A percentile compares a stretch with the other conserved stretches of the same genome.
Evolutionary conservation across 2,888 invertebrate species (phyloP).

Genomic region (Andrena camellia): DNA sequence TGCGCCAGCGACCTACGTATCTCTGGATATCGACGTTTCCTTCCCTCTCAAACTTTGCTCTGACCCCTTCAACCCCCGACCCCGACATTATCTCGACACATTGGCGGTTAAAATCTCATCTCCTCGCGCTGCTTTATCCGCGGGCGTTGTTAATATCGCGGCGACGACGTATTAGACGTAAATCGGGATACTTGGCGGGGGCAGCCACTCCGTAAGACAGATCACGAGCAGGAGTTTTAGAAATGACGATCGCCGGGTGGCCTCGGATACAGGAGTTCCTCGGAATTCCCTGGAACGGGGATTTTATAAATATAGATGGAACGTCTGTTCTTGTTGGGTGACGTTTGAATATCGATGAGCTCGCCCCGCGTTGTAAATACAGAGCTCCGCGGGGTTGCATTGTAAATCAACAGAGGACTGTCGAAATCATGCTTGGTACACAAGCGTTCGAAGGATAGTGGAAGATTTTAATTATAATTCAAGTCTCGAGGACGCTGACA

Average conservation of each 20-base stretch:
- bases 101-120: conserved; percentile 39
- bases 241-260: neutral
- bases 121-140: conserved; percentile 28
- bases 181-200: conserved; percentile 5
- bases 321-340: conserved; percentile 10
- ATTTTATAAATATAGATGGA: conserved; percentile 6
- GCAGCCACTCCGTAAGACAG: neutral
- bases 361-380: neutral
- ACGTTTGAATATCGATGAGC: conserved; percentile 12
- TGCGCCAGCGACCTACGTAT: conserved; percentile 28
- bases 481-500: neutral
- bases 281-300: neutral
- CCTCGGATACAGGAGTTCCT: neutral
- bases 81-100: conserved; percentile 22
- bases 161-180: conserved; percentile 13
- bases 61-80: neutral
- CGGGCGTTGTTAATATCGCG: conserved; percentile 30
- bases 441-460: too few species aligned
- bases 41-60: conserved; percentile 6
- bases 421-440: neutral
- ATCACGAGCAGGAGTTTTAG: conserved; percentile 19
- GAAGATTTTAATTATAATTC: neutral
- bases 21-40: conserved; percentile 41
- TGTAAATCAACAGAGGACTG: conserved; percentile 1
- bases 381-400: neutral